Evolutionary conservation across 2,113 vertebrate genomes (phyloP).

Genomic region (Laticauda colubrina): DNA sequence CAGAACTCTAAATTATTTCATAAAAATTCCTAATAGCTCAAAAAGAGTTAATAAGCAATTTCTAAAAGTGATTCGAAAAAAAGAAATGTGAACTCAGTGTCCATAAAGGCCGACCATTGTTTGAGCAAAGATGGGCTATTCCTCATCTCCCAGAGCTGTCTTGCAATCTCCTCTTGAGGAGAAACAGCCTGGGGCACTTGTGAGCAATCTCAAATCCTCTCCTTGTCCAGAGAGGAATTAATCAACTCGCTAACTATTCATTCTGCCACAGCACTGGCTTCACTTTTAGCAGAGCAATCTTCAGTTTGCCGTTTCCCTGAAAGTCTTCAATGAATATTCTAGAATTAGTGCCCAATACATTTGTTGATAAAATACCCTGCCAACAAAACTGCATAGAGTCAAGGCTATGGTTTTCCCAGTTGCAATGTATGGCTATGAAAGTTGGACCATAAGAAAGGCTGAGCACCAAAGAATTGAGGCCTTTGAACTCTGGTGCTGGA

Average conservation of each 20-base stretch:
- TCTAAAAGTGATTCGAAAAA: not conserved
- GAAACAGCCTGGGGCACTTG: not conserved
- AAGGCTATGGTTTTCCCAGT: too few species aligned
- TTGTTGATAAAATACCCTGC: not conserved
- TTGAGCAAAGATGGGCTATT: not conserved
- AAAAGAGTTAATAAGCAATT: not conserved
- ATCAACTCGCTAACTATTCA: too few species aligned
- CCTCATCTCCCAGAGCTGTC: not conserved
- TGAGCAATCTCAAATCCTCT: too few species aligned
- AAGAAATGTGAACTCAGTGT: not conserved
- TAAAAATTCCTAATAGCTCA: not conserved
- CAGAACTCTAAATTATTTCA: not conserved
- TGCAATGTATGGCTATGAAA: too few species aligned
- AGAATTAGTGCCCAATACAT: constrained; percentile 60
- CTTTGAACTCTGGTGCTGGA: too few species aligned
- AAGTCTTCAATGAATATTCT: constrained; percentile 44
- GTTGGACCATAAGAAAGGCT: too few species aligned
- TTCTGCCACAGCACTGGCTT: too few species aligned
- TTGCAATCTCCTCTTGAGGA: not conserved
- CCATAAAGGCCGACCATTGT: not conserved
- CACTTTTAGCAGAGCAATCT: not conserved
- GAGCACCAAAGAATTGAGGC: too few species aligned
- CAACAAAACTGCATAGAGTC: too few species aligned
- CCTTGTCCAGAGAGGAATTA: too few species aligned
- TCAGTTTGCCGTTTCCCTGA: not conserved